Conservation (phyloP, 2,797 vertebrate genomes). For the Brotula barbata region DNA sequence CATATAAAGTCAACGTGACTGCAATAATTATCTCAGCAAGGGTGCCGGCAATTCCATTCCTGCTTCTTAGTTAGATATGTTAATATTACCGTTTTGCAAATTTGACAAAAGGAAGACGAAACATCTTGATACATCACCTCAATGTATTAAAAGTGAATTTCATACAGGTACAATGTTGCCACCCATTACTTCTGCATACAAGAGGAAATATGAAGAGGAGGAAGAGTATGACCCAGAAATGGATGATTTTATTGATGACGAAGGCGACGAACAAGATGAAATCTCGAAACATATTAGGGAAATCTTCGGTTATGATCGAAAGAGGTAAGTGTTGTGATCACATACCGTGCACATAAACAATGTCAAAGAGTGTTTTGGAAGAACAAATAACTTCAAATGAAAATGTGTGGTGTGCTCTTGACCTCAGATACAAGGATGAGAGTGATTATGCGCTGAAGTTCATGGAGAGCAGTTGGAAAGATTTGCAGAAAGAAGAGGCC, state of each 20-base stretch:
- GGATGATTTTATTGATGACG: slow-evolving; percentile 98
- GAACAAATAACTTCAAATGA: background rate
- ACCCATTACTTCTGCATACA: slow-evolving; percentile 85
- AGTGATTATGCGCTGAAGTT: slow-evolving; percentile 97
- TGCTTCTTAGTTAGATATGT: too few species aligned
- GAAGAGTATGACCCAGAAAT: slow-evolving; percentile 97
- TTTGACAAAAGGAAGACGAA: too few species aligned
- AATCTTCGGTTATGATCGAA: slow-evolving; percentile 95
- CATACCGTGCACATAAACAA: too few species aligned
- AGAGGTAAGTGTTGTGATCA: slow-evolving; percentile 73
- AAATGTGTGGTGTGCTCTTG: background rate
- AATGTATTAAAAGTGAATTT: background rate
- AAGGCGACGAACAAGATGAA: slow-evolving; percentile 86
- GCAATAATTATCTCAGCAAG: too few species aligned
- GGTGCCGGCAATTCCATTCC: too few species aligned
- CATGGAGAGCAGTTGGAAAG: slow-evolving; percentile 98
- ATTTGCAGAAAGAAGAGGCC: slow-evolving; percentile 96
- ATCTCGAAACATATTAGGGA: slow-evolving; percentile 95
- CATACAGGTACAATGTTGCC: slow-evolving; percentile 78
- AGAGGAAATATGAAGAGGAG: slow-evolving; percentile 87
- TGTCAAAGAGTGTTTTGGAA: background rate
- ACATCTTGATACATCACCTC: too few species aligned
- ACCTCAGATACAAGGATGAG: slow-evolving; percentile 93
- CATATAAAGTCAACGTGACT: too few species aligned
- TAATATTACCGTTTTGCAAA: too few species aligned